Conservation (phyloP, 2,113 vertebrate species). For the Trinectes maculatus region DNA sequence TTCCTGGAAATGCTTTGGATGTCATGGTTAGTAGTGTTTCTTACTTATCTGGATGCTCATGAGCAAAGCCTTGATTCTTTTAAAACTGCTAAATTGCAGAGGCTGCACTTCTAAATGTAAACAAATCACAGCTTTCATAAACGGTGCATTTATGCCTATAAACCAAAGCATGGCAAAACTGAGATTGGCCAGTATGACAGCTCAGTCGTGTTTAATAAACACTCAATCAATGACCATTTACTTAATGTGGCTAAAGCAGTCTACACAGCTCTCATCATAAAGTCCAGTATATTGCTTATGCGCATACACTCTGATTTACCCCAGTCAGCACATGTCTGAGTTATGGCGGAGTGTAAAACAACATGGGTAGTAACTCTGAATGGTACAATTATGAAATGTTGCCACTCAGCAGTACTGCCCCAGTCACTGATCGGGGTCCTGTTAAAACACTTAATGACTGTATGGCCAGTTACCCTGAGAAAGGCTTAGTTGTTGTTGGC, state of each 20-base stretch:
- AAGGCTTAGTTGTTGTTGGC: conserved; percentile 18
- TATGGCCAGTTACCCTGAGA: not conserved
- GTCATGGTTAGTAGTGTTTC: not conserved
- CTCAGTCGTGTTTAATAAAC: conserved; percentile 35
- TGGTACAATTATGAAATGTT: conserved; percentile 67
- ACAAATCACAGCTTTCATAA: not conserved
- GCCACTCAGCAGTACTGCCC: conserved; percentile 62
- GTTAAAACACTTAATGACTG: conserved; percentile 58
- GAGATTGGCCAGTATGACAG: conserved; percentile 30
- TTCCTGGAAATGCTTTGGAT: conserved; percentile 9
- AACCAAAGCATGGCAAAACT: conserved; percentile 7
- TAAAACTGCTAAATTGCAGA: not conserved
- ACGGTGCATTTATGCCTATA: not conserved
- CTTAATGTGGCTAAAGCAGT: conserved; percentile 50
- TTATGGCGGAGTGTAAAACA: conserved; percentile 62
- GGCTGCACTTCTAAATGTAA: not conserved
- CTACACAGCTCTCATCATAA: conserved; percentile 7
- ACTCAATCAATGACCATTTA: conserved; percentile 24
- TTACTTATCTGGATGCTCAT: not conserved
- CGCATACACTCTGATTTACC: conserved; percentile 49
- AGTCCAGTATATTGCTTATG: conserved; percentile 24
- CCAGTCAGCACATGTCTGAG: conserved; percentile 55
- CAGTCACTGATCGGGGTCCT: conserved; percentile 49
- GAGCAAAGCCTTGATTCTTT: not conserved
- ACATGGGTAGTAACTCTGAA: conserved; percentile 47